These are phyloP conservation scores for Polyommatus iphigenia DNA, from an alignment of 2,888 invertebrate genomes.

Conservation along the genomic window DNA sequence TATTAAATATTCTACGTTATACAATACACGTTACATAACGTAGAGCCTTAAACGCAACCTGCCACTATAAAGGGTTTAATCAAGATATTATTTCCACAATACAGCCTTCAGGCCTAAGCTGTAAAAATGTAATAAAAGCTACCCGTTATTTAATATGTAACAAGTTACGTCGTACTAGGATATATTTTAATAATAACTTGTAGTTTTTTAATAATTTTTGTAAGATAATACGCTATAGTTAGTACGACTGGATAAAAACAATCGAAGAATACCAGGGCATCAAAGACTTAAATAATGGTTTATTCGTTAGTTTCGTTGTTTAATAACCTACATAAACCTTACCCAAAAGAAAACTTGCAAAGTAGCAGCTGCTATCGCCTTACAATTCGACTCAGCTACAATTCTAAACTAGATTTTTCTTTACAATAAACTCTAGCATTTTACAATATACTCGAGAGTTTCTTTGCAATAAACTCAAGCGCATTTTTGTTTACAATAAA, in stretches of 20 bases:
- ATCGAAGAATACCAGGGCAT: neutral
- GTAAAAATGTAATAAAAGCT: neutral
- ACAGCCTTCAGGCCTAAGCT: neutral
- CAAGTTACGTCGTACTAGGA: neutral
- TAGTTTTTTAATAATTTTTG: neutral
- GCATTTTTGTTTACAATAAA: neutral
- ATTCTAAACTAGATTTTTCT: neutral
- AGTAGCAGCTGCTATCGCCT: neutral
- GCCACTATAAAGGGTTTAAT: slow-evolving; percentile 2
- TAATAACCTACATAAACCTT: too few relatives aligned
- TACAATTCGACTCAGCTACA: neutral
- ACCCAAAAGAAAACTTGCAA: neutral
- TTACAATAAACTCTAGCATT: slow-evolving; percentile 4
- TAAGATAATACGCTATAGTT: neutral
- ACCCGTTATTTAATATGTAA: neutral
- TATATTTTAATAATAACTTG: too few relatives aligned
- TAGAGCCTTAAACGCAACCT: neutral
- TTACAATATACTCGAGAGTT: neutral
- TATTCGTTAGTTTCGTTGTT: neutral
- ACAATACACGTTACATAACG: neutral
- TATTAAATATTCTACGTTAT: slow-evolving; percentile 13
- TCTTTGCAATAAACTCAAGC: neutral
- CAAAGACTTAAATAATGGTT: neutral
- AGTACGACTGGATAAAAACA: neutral
- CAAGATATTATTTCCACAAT: neutral